Base-by-base conservation (phyloP, 1,140 invertebrate genomes). In the Trypoxylus dichotomus region DNA sequence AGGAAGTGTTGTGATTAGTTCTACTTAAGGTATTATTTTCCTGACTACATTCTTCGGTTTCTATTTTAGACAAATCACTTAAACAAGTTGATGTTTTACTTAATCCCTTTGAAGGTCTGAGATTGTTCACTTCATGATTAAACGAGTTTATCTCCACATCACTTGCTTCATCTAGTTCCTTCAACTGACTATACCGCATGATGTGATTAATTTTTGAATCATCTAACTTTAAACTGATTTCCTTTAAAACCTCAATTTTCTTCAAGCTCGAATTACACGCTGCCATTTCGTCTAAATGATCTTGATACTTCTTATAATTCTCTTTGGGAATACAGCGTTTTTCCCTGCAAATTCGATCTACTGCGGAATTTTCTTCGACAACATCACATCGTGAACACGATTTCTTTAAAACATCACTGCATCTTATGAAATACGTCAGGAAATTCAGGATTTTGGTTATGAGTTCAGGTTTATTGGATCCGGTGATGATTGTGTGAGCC, bases 371-470 rank as follows among this genome's bases (percentile, higher is more conserved):
- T 74, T 84, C 84, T 71, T 76, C 78, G 32, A 80, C 74, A n/a
- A 84, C 60, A 54, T 81, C 76, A 11, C 19, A n/a, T 25, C 83
- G 74, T 60, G 79, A 78, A 25, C 79, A 25, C 47, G 79, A 63
- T 77, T 81, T 81, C 42, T 86, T 88, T 77, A 89, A 88, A 37
- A 95, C 90, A 79, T 93, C 91, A 82, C 91, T 91, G 85, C 93
- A 95, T 25, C 94, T 88, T 73, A 97, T 92, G 82, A 97, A 96
- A 83, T 97, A 97, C 0, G 94, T 94, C 2, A 97, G 85, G 71
- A 93, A 91, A 43, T 88, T 89, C 0, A 94, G 83, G 1, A 94
- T 87, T 82, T 90, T 91, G 78, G 91, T 90, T 11, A 94, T 89
- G 75, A 92, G 88, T 21, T 90, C 87, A 15, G 89, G 86, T 79